phyloP scores from a whole-genome alignment of 2,888 invertebrate genomes.

The Bombyx huttoni region DNA sequence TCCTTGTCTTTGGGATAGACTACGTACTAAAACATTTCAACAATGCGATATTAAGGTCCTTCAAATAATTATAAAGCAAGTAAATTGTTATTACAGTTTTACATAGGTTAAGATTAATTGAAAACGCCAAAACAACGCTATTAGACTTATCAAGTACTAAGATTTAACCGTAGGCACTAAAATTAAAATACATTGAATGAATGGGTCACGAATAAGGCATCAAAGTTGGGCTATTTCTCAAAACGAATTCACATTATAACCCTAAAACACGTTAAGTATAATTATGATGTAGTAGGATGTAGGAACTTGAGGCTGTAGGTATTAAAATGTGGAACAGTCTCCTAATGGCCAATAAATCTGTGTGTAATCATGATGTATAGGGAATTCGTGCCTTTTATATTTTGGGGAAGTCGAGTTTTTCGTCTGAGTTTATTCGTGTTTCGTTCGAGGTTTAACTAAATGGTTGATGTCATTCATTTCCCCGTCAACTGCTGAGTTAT shows the following conservation, averaged over 20 bases:
- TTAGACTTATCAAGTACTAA: too few species aligned
- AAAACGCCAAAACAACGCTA: too few species aligned
- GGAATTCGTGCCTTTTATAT: slow-evolving; percentile 27
- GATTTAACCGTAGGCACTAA: too few species aligned
- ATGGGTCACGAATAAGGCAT: background rate
- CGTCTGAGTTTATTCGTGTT: slow-evolving; percentile 5
- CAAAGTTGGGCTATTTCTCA: background rate
- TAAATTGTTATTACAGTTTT: too few species aligned
- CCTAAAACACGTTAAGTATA: slow-evolving; percentile 19
- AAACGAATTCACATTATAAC: background rate
- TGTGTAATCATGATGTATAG: slow-evolving; percentile 35
- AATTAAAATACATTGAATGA: background rate
- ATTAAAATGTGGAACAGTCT: slow-evolving; percentile 36
- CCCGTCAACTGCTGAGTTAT: background rate
- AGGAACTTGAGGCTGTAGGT: slow-evolving; percentile 28
- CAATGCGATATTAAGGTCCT: too few species aligned
- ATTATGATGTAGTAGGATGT: slow-evolving; percentile 36
- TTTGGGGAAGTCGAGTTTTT: slow-evolving; percentile 17
- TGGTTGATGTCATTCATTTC: background rate
- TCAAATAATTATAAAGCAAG: too few species aligned
- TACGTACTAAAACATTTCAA: too few species aligned
- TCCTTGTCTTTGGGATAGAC: too few species aligned
- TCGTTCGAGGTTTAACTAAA: too few species aligned
- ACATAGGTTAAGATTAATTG: too few species aligned
- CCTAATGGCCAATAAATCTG: slow-evolving; percentile 43